Conservation (phyloP, 1,140 invertebrate species). For the Conus ventricosus region DNA sequence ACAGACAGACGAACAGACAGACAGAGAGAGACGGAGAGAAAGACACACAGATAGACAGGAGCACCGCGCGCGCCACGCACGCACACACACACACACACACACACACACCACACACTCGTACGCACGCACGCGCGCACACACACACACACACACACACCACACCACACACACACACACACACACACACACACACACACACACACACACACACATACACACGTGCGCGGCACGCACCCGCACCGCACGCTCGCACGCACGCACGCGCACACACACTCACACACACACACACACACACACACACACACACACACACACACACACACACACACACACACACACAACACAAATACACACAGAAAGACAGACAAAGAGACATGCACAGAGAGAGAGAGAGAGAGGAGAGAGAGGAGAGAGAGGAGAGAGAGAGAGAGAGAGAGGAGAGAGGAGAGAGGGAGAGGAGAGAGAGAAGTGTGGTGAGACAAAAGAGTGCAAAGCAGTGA, state of each 20-base stretch:
- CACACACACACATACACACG: conserved; percentile 21
- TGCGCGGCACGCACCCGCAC: neutral
- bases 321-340: neutral
- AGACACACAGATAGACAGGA: neutral
- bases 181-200: conserved; percentile 20
- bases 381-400: neutral
- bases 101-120: neutral
- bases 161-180: neutral
- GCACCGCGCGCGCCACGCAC: neutral
- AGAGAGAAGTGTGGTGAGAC: too few relatives aligned
- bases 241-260: neutral
- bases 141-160: neutral
- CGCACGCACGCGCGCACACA: neutral
- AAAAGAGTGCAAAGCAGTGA: too few relatives aligned
- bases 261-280: neutral
- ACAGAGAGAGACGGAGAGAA: conserved; percentile 19
- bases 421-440: too few relatives aligned
- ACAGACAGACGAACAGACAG: conserved; percentile 10
- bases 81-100: neutral
- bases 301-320: neutral
- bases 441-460: too few relatives aligned
- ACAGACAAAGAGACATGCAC: neutral
- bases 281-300: neutral
- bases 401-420: neutral
- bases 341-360: neutral